Evolutionary conservation across 1,140 invertebrate genomes (phyloP), one percentile per base, ranked within the genome.

Genomic region (Holotrichia oblita): DNA sequence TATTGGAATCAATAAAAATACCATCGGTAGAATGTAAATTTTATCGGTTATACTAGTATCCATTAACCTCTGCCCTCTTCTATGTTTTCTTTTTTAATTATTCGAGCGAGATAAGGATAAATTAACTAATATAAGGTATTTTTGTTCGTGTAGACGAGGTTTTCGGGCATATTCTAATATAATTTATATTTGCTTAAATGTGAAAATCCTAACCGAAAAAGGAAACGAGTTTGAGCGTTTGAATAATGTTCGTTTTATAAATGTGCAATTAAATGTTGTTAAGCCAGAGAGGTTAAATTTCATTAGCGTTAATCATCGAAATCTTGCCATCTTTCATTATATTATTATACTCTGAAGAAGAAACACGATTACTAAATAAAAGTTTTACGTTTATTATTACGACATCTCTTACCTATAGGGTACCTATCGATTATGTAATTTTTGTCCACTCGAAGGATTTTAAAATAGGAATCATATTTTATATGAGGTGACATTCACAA

Each of bases 141-240:
- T 48, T 12, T 14, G 44, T 48, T 12, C 44, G 9, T 2, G n/a
- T 48, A 12, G 2, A 2, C 4, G 44, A 12, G 9, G 3, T 12
- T 48, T 48, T 48, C 44, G 4, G n/a, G n/a, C 44, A 2, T 48
- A 48, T 10, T 48, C 44, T 48, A 12, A 48, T 9, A 48, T 48
- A 48, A 48, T 48, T 48, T 48, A 48, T 48, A 48, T 48, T 48
- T 48, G 44, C 44, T 48, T 48, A 48, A 48, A 48, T 48, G 10
- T 48, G 44, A 14, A 48, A 48, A 48, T 14, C n/a, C 10, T 12
- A 14, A 10, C 10, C 44, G 44, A 48, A 48, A 48, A 48, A 48
- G 44, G 44, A 48, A 48, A 48, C 44, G 10, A 3, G 44, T 12
- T 48, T 6, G n/a, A n/a, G n/a, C 9, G n/a, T 48, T 48, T 48